Percentiles rank a stretch among this genome's conserved stretches.
Evolutionary conservation across 2,113 vertebrate genomes (phyloP).

Genomic region (Calcarius ornatus): DNA sequence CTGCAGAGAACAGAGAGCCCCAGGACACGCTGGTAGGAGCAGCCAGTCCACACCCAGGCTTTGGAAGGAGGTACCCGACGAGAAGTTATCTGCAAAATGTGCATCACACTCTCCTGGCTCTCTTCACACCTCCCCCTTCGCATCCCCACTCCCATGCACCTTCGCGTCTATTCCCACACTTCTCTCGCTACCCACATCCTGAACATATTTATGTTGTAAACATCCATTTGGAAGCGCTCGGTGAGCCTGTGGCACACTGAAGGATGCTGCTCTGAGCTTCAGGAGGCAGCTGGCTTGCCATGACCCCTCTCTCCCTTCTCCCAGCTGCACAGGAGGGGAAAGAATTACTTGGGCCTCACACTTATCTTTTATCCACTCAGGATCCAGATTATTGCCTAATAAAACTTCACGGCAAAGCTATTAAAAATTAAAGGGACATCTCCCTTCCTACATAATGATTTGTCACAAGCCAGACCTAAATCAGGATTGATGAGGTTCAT

Average conservation of each 20-base stretch:
- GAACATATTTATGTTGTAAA: constrained; percentile 70
- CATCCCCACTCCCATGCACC: constrained; percentile 66
- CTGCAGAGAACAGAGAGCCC: background rate
- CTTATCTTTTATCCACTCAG: constrained; percentile 54
- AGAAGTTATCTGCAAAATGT: constrained; percentile 65
- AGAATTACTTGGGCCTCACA: constrained; percentile 20
- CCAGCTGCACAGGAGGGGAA: background rate
- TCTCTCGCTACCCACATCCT: constrained; percentile 67
- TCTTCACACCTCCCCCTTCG: constrained; percentile 67
- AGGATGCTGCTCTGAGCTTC: constrained; percentile 15
- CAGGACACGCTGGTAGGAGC: constrained; percentile 1
- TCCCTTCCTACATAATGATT: constrained; percentile 53
- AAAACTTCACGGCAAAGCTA: constrained; percentile 59
- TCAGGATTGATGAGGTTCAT: background rate
- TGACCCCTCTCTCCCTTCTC: constrained; percentile 8
- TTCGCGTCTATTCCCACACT: constrained; percentile 64
- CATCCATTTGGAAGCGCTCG: constrained; percentile 53
- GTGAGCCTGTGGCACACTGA: constrained; percentile 32
- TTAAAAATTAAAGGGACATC: constrained; percentile 64
- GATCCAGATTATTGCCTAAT: constrained; percentile 59
- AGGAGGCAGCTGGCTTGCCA: background rate
- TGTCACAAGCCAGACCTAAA: constrained; percentile 47
- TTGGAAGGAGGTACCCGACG: constrained; percentile 28
- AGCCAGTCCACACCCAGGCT: constrained; percentile 14
- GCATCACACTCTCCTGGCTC: constrained; percentile 68